Conservation (phyloP, 2,797 vertebrate genomes). For the Acanthopagrus latus region DNA sequence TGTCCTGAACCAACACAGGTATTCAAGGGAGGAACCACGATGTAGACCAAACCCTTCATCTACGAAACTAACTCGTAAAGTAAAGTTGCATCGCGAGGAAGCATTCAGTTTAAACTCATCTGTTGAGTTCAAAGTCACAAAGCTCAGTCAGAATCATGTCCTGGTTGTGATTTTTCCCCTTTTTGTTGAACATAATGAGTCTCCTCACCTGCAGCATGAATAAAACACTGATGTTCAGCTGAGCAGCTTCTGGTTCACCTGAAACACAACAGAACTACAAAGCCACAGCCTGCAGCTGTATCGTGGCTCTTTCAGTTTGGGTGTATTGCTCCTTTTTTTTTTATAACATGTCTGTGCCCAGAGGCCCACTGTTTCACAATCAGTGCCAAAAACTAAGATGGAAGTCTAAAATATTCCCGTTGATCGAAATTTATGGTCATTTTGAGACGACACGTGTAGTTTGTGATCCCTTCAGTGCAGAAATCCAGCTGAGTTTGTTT, state of each 20-base stretch:
- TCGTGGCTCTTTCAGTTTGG: neutral
- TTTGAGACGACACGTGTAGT: neutral
- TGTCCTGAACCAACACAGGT: too few relatives aligned
- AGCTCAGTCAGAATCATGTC: too few relatives aligned
- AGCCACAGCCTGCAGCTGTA: neutral
- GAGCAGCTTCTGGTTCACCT: neutral
- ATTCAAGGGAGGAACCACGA: too few relatives aligned
- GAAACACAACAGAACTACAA: neutral
- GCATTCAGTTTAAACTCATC: too few relatives aligned
- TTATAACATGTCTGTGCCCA: slow-evolving; percentile 12
- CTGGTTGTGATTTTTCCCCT: neutral
- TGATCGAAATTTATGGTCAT: too few relatives aligned
- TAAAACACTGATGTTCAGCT: neutral
- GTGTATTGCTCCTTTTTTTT: neutral
- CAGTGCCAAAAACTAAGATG: neutral
- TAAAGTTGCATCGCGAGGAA: too few relatives aligned
- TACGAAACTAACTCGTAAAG: too few relatives aligned
- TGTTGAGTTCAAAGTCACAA: too few relatives aligned
- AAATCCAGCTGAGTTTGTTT: neutral
- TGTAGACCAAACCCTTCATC: too few relatives aligned
- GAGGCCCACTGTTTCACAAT: slow-evolving; percentile 6
- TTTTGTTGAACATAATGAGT: neutral
- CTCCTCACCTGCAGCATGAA: neutral
- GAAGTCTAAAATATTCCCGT: neutral
- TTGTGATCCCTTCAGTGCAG: neutral